A percentile compares a stretch with the other conserved stretches of the same genome.
Evolutionary conservation across 2,888 invertebrate genomes (phyloP).

Genomic region (Sinhomidia bicolor): DNA sequence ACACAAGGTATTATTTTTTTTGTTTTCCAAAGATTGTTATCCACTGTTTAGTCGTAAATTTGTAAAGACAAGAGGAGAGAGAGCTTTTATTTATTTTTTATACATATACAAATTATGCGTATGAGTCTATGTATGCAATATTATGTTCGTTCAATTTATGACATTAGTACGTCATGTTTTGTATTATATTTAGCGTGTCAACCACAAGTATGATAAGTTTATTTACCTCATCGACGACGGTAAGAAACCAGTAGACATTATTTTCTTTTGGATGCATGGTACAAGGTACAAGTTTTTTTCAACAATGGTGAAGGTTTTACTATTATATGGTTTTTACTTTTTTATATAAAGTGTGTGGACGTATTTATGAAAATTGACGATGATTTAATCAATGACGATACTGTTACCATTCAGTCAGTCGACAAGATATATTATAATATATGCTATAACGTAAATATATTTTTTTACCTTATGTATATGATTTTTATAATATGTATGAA

Average conservation of each 20-base stretch:
- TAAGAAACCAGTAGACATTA: constrained; percentile 9
- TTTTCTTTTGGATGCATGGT: not conserved
- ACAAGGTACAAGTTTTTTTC: constrained; percentile 18
- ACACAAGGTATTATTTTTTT: constrained; percentile 6
- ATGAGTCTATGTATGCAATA: not conserved
- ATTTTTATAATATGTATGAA: constrained; percentile 29
- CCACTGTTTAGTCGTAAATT: not conserved
- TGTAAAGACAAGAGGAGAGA: not conserved
- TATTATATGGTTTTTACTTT: not conserved
- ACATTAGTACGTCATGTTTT: not conserved
- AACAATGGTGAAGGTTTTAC: constrained; percentile 1
- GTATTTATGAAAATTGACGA: constrained; percentile 55
- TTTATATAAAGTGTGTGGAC: constrained; percentile 5
- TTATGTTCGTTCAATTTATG: not conserved
- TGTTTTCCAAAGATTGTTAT: not conserved
- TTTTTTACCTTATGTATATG: not conserved
- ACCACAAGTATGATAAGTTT: constrained; percentile 26
- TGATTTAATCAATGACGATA: constrained; percentile 63
- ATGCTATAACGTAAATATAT: not conserved
- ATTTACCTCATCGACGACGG: constrained; percentile 13
- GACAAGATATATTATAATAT: not conserved
- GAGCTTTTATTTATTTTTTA: constrained; percentile 62
- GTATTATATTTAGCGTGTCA: constrained; percentile 12
- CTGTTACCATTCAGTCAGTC: constrained; percentile 53
- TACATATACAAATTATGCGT: not conserved